Conservation (phyloP, 1,140 invertebrate species). For the Drosophila micromelanica region DNA sequence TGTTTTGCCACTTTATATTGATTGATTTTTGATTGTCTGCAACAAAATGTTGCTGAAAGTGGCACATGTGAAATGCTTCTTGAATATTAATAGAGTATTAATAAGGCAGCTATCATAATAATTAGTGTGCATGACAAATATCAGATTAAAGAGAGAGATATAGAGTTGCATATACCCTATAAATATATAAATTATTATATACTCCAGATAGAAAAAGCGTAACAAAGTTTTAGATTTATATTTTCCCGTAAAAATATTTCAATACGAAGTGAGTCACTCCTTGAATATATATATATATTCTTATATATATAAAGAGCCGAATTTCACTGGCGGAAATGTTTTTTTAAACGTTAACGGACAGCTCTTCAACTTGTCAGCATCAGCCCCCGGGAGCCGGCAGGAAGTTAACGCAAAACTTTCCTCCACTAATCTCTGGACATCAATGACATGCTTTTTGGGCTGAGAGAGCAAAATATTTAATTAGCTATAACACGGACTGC, state of each 20-base stretch:
- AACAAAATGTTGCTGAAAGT: conserved; percentile 11
- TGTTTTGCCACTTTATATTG: conserved; percentile 59
- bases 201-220: not conserved
- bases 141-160: not conserved
- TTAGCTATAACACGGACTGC: conserved; percentile 54
- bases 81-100: conserved; percentile 35
- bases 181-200: not conserved
- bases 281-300: not conserved
- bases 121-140: conserved; percentile 50
- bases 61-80: conserved; percentile 3
- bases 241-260: conserved; percentile 12
- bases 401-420: conserved; percentile 51
- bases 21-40: conserved; percentile 64
- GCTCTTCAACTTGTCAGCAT: conserved; percentile 35
- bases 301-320: not conserved
- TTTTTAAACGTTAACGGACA: conserved; percentile 34
- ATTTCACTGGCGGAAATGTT: conserved; percentile 34
- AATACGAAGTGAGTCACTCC: conserved; percentile 2
- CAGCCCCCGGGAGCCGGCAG: conserved; percentile 18
- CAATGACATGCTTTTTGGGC: conserved; percentile 60
- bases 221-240: not conserved
- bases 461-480: conserved; percentile 76
- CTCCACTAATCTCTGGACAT: conserved; percentile 31
- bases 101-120: conserved; percentile 35
- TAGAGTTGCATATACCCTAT: not conserved